Evolutionary conservation across 1,140 invertebrate genomes (phyloP), one percentile per base, ranked within the genome.

Genomic region (Hyles vespertilio): DNA sequence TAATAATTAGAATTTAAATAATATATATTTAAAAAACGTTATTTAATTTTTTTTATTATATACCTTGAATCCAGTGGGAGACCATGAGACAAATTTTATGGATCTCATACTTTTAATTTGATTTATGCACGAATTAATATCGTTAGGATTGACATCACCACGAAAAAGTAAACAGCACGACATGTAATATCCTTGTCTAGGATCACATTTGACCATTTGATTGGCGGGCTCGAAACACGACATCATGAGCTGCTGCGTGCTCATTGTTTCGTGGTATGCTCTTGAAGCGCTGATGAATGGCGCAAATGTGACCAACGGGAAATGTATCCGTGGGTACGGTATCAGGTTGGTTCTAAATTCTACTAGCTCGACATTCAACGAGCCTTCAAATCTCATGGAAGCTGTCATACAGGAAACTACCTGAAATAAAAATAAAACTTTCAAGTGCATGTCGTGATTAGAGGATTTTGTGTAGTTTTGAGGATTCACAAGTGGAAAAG

Each of bases 151-250:
- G 0, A 93, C 91, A 69, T 93, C 92, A 11, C 92, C 92, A 59
- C 91, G 77, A 70, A 95, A 95, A 1, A 95, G 79, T 81, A 95
- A 90, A 77, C 94, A 96, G 59, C 94, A 94, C 3, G 94, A 93
- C 94, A 96, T 95, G 60, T 93, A 94, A 63, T 92, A 93, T 5
- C 93, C 93, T 49, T 84, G 81, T 3, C 92, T 89, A 0, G 93
- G 93, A 81, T 94, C 92, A 69, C 94, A 95, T 70, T 96, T 92
- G 0, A 96, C 93, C 95, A 96, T 95, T 85, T 96, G 95, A 78
- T 95, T 95, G 32, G 89, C 77, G n/a, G 94, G 92, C 67, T 96
- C 94, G 65, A 96, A 96, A 66, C 95, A 96, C 3, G 92, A 91
- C 76, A 92, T 94, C 43, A 95, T 95, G 45, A 96, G 91, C 59